Evolutionary conservation across 2,113 vertebrate genomes (phyloP).

Genomic region (Sardina pilchardus): DNA sequence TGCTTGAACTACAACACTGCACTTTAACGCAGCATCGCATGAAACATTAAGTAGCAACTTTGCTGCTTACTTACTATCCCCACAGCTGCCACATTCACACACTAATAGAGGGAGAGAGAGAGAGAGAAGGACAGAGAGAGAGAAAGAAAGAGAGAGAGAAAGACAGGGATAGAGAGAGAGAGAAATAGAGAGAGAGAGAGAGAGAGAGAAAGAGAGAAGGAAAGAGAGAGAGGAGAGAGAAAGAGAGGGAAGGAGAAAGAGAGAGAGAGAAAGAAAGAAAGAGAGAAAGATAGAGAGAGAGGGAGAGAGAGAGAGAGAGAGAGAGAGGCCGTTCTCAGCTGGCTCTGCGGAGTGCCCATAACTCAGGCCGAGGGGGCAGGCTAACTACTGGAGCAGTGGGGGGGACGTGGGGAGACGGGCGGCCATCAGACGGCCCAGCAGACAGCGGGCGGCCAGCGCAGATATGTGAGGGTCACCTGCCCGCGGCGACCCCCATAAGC

Average conservation of each 20-base stretch:
- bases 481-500: slow-evolving; percentile 58
- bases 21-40: neutral
- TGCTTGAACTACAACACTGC: neutral
- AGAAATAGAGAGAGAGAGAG: too few relatives aligned
- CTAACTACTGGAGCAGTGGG: neutral
- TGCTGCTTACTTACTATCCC: neutral
- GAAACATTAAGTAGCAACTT: neutral
- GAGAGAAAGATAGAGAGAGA: too few relatives aligned
- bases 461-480: slow-evolving; percentile 60
- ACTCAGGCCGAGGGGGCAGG: neutral
- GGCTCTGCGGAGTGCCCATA: neutral
- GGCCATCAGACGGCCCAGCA: neutral
- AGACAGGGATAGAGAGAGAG: neutral
- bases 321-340: neutral
- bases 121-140: too few relatives aligned
- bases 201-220: neutral
- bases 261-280: too few relatives aligned
- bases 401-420: neutral
- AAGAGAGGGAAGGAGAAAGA: too few relatives aligned
- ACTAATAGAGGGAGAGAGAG: too few relatives aligned
- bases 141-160: too few relatives aligned
- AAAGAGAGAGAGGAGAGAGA: too few relatives aligned
- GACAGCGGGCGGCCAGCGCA: slow-evolving; percentile 39
- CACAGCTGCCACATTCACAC: neutral
- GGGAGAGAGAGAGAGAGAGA: too few relatives aligned